Conservation (phyloP, 2,113 vertebrate species). For the Nannospalax galili region DNA sequence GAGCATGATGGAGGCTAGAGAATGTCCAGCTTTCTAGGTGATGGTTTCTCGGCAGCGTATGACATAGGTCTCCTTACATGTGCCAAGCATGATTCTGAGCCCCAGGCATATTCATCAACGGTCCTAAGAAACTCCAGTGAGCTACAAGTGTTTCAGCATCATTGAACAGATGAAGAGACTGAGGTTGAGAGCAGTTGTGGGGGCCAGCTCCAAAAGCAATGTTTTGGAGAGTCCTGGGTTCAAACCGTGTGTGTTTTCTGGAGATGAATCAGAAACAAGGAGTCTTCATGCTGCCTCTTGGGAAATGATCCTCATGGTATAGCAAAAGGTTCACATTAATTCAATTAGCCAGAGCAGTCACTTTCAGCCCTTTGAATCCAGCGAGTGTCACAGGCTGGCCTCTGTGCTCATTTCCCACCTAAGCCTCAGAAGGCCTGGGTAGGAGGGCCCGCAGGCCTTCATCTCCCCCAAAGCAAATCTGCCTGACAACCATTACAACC, state of each 20-base stretch:
- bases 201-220: not conserved
- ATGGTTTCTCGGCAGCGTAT: not conserved
- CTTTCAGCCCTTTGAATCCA: not conserved
- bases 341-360: slow-evolving; percentile 23
- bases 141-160: not conserved
- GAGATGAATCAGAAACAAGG: slow-evolving; percentile 4
- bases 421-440: not conserved
- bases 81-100: not conserved
- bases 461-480: not conserved
- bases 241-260: not conserved
- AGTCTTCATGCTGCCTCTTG: not conserved
- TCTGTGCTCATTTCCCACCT: not conserved
- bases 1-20: not conserved
- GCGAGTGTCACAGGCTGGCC: not conserved
- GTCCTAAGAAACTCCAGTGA: not conserved
- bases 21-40: rapidly evolving
- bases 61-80: not conserved
- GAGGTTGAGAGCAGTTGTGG: not conserved
- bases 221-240: not conserved
- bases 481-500: not conserved
- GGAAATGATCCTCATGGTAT: not conserved
- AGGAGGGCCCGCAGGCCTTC: not conserved
- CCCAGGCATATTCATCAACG: not conserved
- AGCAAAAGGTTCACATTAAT: not conserved
- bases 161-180: not conserved